phyloP scores from a whole-genome alignment of 2,888 invertebrate genomes.

The Pyrocoelia pectoralis region DNA sequence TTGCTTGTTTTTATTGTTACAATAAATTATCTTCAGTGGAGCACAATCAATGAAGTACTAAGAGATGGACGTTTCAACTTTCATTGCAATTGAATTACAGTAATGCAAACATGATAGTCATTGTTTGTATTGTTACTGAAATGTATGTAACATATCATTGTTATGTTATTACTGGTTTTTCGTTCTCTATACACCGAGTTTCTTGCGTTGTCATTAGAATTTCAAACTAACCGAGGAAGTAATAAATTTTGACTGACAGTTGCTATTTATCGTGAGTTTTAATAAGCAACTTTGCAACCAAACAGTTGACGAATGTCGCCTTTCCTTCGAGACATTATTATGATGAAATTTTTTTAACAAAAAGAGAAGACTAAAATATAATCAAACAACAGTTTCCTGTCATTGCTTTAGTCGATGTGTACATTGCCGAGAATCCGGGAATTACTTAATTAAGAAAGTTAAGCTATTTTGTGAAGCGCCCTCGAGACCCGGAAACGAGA shows the following conservation, averaged over 20 bases:
- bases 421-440: conserved; percentile 39
- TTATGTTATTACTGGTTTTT: background rate
- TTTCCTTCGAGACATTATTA: conserved; percentile 7
- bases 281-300: conserved; percentile 20
- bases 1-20: too few relatives aligned
- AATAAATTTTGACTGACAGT: conserved; percentile 26
- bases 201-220: conserved; percentile 11
- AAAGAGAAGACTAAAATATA: conserved; percentile 23
- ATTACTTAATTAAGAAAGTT: conserved; percentile 43
- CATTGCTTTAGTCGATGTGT: conserved; percentile 33
- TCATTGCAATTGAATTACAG: background rate
- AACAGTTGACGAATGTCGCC: conserved; percentile 14
- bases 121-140: background rate
- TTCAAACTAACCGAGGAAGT: conserved; percentile 13
- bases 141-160: background rate
- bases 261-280: conserved; percentile 22
- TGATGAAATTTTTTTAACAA: conserved; percentile 13
- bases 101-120: background rate
- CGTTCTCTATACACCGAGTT: conserved; percentile 3
- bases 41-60: too few relatives aligned
- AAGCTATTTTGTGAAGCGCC: conserved; percentile 35
- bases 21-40: too few relatives aligned
- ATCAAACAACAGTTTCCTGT: conserved; percentile 35
- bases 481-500: conserved; percentile 35
- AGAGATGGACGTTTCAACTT: too few relatives aligned